Percentiles rank a stretch among this genome's conserved stretches.
phyloP scores from a whole-genome alignment of 2,113 vertebrate genomes.

The Pristiophorus japonicus region DNA sequence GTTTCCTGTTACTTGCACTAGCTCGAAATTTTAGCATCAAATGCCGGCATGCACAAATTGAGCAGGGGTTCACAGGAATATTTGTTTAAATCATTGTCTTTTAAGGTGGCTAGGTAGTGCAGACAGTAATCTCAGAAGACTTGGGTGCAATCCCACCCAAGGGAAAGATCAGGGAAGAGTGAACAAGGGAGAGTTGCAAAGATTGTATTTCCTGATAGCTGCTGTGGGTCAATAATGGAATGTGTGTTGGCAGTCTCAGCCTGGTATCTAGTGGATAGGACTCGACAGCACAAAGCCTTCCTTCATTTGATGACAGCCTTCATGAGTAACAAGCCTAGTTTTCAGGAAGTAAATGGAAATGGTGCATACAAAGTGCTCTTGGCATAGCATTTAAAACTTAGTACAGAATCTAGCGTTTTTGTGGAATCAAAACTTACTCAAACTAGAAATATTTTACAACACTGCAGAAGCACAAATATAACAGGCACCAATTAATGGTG shows the following conservation, averaged over 20 bases:
- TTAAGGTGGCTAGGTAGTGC: slow-evolving; percentile 30
- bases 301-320: background rate
- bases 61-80: slow-evolving; percentile 10
- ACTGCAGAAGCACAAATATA: background rate
- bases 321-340: background rate
- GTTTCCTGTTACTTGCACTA: background rate
- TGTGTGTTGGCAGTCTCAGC: background rate
- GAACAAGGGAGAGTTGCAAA: background rate
- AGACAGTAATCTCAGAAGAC: slow-evolving; percentile 26
- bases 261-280: background rate
- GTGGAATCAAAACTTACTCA: background rate
- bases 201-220: background rate
- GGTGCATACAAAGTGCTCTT: background rate
- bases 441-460: background rate
- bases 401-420: background rate
- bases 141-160: background rate
- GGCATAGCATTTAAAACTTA: background rate
- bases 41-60: slow-evolving; percentile 26
- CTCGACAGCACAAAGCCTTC: background rate
- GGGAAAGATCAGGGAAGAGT: background rate
- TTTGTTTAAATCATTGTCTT: background rate
- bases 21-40: background rate
- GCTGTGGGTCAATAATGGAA: background rate
- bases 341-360: background rate
- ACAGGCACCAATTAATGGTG: background rate